phyloP scores from a whole-genome alignment of 2,888 invertebrate species.

The Melanostoma scalare region DNA sequence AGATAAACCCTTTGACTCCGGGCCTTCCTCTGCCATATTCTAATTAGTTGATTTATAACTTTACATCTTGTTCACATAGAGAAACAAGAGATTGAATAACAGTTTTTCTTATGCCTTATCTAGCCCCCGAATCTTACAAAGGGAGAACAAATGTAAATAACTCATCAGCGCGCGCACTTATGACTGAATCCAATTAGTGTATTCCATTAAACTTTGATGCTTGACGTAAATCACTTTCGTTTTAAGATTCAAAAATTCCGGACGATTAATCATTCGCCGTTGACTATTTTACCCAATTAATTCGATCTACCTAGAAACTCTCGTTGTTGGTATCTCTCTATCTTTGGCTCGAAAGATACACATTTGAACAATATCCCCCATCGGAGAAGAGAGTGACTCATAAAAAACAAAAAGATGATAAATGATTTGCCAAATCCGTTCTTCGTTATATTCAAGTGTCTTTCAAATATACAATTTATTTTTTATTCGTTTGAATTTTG shows the following conservation, averaged over 20 bases:
- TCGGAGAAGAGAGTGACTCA: neutral
- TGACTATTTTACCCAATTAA: constrained; percentile 55
- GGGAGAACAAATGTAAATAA: constrained; percentile 16
- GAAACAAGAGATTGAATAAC: constrained; percentile 14
- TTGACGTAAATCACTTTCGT: constrained; percentile 46
- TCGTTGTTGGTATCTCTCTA: neutral
- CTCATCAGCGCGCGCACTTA: constrained; percentile 30
- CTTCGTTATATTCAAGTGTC: constrained; percentile 53
- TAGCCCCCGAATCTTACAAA: neutral
- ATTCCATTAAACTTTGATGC: constrained; percentile 38
- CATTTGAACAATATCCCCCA: neutral
- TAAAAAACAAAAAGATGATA: constrained; percentile 38
- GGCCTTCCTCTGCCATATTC: neutral
- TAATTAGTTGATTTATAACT: constrained; percentile 8
- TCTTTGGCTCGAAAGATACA: neutral
- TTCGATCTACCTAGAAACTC: constrained; percentile 21
- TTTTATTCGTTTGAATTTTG: constrained; percentile 57
- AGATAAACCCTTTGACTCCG: constrained; percentile 16
- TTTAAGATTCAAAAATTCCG: constrained; percentile 12
- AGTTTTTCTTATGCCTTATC: constrained; percentile 8
- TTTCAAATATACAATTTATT: constrained; percentile 2
- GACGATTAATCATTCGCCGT: constrained; percentile 50
- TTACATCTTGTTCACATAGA: constrained; percentile 2
- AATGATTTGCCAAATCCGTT: constrained; percentile 64
- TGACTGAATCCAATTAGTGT: constrained; percentile 59